Evolutionary conservation across 1,140 invertebrate genomes (phyloP), one percentile per base, ranked within the genome.

Genomic region (Plectrocnemia conspersa): DNA sequence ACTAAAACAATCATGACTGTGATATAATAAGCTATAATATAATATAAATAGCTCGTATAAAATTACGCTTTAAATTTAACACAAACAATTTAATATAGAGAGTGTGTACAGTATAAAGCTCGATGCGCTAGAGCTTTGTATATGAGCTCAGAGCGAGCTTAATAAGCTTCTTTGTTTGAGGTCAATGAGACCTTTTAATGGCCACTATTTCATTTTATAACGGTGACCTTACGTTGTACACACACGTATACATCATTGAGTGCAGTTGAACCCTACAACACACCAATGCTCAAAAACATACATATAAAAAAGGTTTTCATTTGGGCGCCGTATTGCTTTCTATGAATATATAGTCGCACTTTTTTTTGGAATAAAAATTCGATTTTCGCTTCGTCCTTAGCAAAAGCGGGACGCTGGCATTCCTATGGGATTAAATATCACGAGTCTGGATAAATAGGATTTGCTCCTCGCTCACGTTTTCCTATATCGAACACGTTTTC

Each of bases 391-490:
- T 46, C 42, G 32, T 46, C 42, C n/a, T n/a, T 46, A 9, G 38
- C 10, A 6, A 27, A 25, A 22, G 42, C 42, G 32, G 23, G 32
- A 25, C 18, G 23, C 23, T 46, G 42, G 32, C 42, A 32, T 46
- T 46, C 42, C 42, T 25, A 23, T 6, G 42, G 42, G 42, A 46
- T 46, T 46, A 16, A 46, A 46, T 46, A 46, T 46, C 42, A 46
- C 18, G 42, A 46, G 42, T 27, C 24, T 23, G 42, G 42, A 46
- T 46, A 46, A 46, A 46, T 46, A 46, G 42, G 42, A 46, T 46
- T 46, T 46, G 25, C 42, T 46, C 40, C 19, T 19, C 16, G 36
- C 16, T n/a, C n/a, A n/a, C n/a, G n/a, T n/a, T n/a, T n/a, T n/a
- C n/a, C n/a, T n/a, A n/a, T n/a, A n/a, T n/a, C n/a, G n/a, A n/a